Evolutionary conservation across 2,888 invertebrate genomes (phyloP), one percentile per base, ranked within the genome.

Genomic region (Coelogynopora nodosa): DNA sequence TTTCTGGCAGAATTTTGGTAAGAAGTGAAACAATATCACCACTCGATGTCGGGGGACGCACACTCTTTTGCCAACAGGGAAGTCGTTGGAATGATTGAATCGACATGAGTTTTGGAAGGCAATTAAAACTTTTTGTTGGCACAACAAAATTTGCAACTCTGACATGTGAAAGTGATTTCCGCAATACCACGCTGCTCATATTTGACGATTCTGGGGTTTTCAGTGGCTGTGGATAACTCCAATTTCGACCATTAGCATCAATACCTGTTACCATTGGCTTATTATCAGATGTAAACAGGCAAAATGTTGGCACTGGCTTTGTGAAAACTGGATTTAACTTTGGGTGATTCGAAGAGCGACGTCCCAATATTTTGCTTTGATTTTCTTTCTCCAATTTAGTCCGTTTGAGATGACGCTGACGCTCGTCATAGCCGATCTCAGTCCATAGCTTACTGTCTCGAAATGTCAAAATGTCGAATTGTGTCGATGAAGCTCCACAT

Each of bases 221-320:
- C 27, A 74, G 5, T 74, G 74, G 74, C 27, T 74, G 18, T 26
- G 74, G 74, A 26, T 74, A 74, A 23, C 74, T 74, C 74, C 74
- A 74, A 23, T 74, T 74, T 74, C 74, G 74, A 74, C 74, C 74
- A 23, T 26, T 74, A 5, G 18, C 74, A 74, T 74, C 74, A 74
- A 74, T 74, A 23, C 74, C 74, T 2, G 74, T 74, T 5, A 74
- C 23, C 74, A 74, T 74, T 26, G 74, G 74, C 23, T 74, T 74
- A 74, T 74, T 74, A 5, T 74, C 74, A 10, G 2, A 10, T 13
- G 74, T 74, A 23, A 74, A 74, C 2, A 74, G 74, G 23, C 74
- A 74, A 74, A 74, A 74, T 2, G 23, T 23, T 26, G 74, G 74
- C 2, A 26, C 23, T 23, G 74, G 74, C 5, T 74, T 5, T 13